Conservation (phyloP, 2,888 invertebrate genomes). For the Amitus sp. region DNA sequence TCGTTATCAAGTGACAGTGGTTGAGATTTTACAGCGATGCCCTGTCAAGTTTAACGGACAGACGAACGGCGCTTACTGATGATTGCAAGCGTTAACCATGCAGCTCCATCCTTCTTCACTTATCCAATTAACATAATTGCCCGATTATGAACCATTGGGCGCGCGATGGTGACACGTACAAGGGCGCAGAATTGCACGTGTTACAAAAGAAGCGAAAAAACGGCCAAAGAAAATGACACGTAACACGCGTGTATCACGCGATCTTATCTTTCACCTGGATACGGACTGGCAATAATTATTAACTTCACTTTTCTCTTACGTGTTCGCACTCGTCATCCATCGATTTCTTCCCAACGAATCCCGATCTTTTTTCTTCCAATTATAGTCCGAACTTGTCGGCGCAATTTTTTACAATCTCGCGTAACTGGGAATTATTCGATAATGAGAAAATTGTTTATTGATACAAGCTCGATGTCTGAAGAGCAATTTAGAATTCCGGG, state of each 20-base stretch:
- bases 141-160: constrained; percentile 53
- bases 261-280: constrained; percentile 50
- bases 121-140: constrained; percentile 64
- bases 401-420: constrained; percentile 11
- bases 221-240: constrained; percentile 36
- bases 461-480: neutral
- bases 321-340: constrained; percentile 11
- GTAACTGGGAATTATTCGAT: neutral
- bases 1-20: constrained; percentile 32
- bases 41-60: constrained; percentile 27
- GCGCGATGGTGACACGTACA: constrained; percentile 37
- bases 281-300: constrained; percentile 56
- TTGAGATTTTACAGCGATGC: constrained; percentile 35
- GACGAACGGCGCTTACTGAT: constrained; percentile 3
- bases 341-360: neutral
- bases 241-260: constrained; percentile 49
- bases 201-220: constrained; percentile 39
- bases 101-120: constrained; percentile 47
- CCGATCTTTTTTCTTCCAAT: neutral
- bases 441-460: constrained; percentile 17
- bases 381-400: constrained; percentile 6
- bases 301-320: constrained; percentile 42
- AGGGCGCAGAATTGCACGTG: constrained; percentile 43
- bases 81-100: constrained; percentile 26
- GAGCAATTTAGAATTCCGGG: constrained; percentile 17